Evolutionary conservation across 2,113 vertebrate species (phyloP), one percentile per base, ranked within the genome.

Genomic region (Prionailurus viverrinus): DNA sequence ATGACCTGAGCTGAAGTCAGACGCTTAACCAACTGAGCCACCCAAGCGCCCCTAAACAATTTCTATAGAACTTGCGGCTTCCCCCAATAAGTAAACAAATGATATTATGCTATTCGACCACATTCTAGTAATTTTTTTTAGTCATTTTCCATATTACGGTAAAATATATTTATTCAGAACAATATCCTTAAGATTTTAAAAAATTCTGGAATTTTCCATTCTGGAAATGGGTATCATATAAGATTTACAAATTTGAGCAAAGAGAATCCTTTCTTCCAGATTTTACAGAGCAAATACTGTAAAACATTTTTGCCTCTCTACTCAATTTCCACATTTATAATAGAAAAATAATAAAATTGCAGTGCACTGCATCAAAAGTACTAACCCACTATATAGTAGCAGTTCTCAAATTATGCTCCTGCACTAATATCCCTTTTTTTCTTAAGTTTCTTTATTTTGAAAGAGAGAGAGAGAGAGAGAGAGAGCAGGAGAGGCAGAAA

Each of bases 341-440:
- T 82, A 94, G 48, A 92, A 53, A 95, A 94, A 97, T 88, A 94
- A 91, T 95, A 95, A 88, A 97, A 76, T 86, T 96, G 39, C 86
- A 92, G 29, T 89, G 86, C 33, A 87, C 27, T 85, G 39, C n/a
- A 92, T 95, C 51, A 78, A 36, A 96, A 94, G 21, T 83, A 93
- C 53, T 89, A 94, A 91, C 48, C 83, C 79, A 39, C 12, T 29
- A 1, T 81, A 39, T 33, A 89, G 45, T 74, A 96, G 41, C 80
- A 89, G 33, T 85, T 80, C 88, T 85, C 39, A 55, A 91, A 89
- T 76, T 95, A 53, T 82, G 3, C 25, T 81, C 39, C 13, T 58
- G 51, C 27, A 12, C 36, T 63, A 23, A 15, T 86, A 45, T 63
- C 66, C 58, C 58, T 3, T 55, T 55, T 61, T 61, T 23, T 61